Base-by-base conservation (phyloP, 2,113 vertebrate genomes). In the Bagarius yarrelli region DNA sequence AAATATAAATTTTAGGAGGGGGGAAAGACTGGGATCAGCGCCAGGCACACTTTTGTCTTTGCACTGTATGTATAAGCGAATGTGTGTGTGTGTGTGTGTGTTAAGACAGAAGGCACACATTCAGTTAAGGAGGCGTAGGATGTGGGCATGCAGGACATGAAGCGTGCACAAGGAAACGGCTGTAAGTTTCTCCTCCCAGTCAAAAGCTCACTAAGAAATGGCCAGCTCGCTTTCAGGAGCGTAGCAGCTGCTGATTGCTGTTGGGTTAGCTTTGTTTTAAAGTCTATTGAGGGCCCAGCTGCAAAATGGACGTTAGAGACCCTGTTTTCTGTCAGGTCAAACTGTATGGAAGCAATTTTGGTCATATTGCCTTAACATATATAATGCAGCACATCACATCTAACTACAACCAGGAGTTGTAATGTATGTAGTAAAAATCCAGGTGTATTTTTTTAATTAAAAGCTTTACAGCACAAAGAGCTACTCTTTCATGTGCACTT, bases 41-140 rank as follows among this genome's bases (percentile, higher is more conserved):
- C 90, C 89, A 91, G 59, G 59, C 52, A 84, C 86, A 69, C 5
- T 81, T 87, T 85, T 77, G n/a, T 77, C 18, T 61, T 63, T 76
- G 53, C 30, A 32, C 19, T 53, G 40, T 25, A 34, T 59, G 47
- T 55, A 30, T 55, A 50, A 52, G 60, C 30, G 40, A 21, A 27
- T 12, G 56, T 50, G 55, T 71, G 66, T 61, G 76, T 25, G 23
- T 44, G 64, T 70, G 61, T 61, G 60, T 70, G 32, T 71, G 19
- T 4, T 21, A 60, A 14, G 40, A 63, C 40, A 79, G 84, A 60
- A 87, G 90, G 87, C 90, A 91, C 89, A 91, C 85, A 86, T 90
- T 84, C 84, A 83, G 88, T 82, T 85, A 67, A 84, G 34, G 77
- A 86, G 83, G 85, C 87, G 86, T 90, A 86, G 88, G 85, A 75